Evolutionary conservation across 2,888 invertebrate genomes (phyloP).

Genomic region (Alviniconcha strummeri): DNA sequence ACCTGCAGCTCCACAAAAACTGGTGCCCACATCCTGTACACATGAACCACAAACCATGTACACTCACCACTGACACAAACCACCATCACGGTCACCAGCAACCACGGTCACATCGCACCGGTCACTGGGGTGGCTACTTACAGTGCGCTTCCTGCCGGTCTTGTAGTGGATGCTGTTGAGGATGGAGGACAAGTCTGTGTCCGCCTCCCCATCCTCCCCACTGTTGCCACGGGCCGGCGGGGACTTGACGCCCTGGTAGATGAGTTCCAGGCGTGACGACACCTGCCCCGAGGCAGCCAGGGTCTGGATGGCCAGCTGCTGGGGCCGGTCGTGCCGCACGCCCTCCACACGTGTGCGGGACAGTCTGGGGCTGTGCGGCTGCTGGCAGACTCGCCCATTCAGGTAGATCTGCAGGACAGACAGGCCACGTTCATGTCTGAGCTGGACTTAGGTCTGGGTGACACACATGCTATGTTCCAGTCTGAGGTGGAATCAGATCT

Average conservation of each 20-base stretch:
- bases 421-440: no score
- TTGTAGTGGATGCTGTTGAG: slow-evolving; percentile 47
- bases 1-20: no score
- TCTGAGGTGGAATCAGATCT: no score
- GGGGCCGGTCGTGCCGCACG: slow-evolving; percentile 54
- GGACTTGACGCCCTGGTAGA: slow-evolving; percentile 53
- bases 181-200: slow-evolving; percentile 53
- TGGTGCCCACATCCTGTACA: no score
- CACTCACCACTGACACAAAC: no score
- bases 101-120: no score
- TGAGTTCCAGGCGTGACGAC: slow-evolving; percentile 54
- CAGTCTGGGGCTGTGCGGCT: slow-evolving; percentile 48
- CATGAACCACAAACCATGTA: no score
- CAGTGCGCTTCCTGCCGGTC: slow-evolving; percentile 56
- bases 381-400: slow-evolving; percentile 53
- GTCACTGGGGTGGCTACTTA: slow-evolving; percentile 36
- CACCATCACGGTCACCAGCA: no score
- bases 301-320: slow-evolving; percentile 64
- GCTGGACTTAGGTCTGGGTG: no score
- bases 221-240: slow-evolving; percentile 32
- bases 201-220: slow-evolving; percentile 37
- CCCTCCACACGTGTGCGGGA: slow-evolving; percentile 63
- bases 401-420: slow-evolving; percentile 58
- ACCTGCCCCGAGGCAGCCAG: slow-evolving; percentile 55
- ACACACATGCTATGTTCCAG: no score